Evolutionary conservation across 1,140 invertebrate species (phyloP).

Genomic region (Globodera rostochiensis): DNA sequence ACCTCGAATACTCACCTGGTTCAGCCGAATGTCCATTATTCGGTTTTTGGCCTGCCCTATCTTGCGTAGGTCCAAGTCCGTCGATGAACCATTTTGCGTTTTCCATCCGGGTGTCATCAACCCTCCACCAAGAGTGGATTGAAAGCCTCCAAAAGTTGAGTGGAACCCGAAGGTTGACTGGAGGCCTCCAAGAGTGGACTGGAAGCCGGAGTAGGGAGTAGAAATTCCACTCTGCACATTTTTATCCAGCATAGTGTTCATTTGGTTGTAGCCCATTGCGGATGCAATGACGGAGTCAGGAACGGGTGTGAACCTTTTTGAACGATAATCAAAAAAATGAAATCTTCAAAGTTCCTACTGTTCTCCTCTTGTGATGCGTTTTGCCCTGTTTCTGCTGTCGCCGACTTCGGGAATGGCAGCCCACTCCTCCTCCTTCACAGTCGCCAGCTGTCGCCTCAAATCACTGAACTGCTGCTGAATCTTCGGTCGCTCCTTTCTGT

Average conservation of each 20-base stretch:
- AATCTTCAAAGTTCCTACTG: conserved; percentile 70
- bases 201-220: conserved; percentile 63
- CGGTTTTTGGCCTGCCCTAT: conserved; percentile 98
- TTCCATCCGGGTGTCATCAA: conserved; percentile 75
- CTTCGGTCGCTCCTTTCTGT: conserved; percentile 96
- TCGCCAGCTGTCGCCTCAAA: conserved; percentile 83
- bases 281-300: conserved; percentile 94
- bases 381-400: conserved; percentile 95
- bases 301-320: conserved; percentile 81
- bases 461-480: conserved; percentile 99
- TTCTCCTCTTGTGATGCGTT: conserved; percentile 88
- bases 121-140: conserved; percentile 65
- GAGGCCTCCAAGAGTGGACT: conserved; percentile 35
- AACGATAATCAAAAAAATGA: conserved; percentile 15
- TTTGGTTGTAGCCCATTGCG: conserved; percentile 77
- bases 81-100: conserved; percentile 53
- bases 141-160: conserved; percentile 41
- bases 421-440: conserved; percentile 90
- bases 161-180: conserved; percentile 45
- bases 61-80: conserved; percentile 92
- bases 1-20: conserved; percentile 72
- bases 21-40: conserved; percentile 98
- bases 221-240: conserved; percentile 51
- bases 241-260: conserved; percentile 80
- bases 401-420: conserved; percentile 95